Conservation (phyloP, 2,888 invertebrate species). For the Drosophila tripunctata region DNA sequence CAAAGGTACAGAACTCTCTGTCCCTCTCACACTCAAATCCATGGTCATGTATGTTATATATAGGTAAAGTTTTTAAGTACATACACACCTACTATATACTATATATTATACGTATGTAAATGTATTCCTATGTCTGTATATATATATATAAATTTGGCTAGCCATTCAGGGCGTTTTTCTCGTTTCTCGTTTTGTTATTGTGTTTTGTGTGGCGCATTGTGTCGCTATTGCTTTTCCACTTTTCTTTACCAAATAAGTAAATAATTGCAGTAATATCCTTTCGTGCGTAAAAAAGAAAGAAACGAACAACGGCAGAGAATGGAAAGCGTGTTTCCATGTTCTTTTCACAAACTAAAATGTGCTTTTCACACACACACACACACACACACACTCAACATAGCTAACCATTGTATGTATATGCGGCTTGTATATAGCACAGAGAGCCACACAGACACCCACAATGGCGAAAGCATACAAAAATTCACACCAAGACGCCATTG, state of each 20-base stretch:
- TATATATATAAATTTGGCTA: constrained; percentile 51
- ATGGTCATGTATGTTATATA: constrained; percentile 24
- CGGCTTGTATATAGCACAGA: constrained; percentile 61
- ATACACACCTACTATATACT: no score
- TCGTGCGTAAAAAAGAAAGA: constrained; percentile 71
- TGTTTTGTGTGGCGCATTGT: constrained; percentile 58
- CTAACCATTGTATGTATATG: constrained; percentile 40
- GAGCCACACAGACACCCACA: constrained; percentile 74
- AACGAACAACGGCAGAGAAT: constrained; percentile 69
- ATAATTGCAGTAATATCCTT: constrained; percentile 80
- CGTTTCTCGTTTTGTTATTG: constrained; percentile 49
- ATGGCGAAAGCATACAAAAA: constrained; percentile 74
- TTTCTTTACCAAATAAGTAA: constrained; percentile 75
- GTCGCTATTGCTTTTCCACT: constrained; percentile 62
- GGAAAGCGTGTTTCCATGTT: constrained; percentile 77
- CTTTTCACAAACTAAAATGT: constrained; percentile 75
- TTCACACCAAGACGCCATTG: constrained; percentile 83
- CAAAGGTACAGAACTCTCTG: constrained; percentile 20
- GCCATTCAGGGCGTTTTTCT: constrained; percentile 50
- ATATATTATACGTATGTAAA: constrained; percentile 16
- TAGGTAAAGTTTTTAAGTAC: constrained; percentile 27
- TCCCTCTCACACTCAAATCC: constrained; percentile 7
- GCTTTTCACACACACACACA: constrained; percentile 56
- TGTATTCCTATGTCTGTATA: constrained; percentile 16
- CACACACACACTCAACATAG: constrained; percentile 15